Evolutionary conservation across 2,888 invertebrate genomes (phyloP), one percentile per base, ranked within the genome.

Genomic region (Augiades crinisus): DNA sequence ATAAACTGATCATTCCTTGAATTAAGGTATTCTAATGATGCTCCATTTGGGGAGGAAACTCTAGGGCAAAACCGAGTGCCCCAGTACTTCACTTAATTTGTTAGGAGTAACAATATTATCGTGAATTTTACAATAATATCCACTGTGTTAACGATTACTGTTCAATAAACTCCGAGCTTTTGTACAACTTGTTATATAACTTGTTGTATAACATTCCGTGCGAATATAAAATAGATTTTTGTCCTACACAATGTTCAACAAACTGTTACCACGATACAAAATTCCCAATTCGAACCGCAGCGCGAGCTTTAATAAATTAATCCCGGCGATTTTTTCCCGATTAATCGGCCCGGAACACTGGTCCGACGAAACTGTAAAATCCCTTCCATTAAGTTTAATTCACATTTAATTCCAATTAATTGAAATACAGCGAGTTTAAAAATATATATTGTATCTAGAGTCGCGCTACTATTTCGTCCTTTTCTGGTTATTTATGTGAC

Each of bases 251-350:
- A n/a, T 19, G 17, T 19, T 5, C 6, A n/a, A 13, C 12, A 45
- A 34, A 34, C n/a, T 22, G 46, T 19, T 6, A 46, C 36, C 27
- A n/a, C 47, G 17, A 41, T 27, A 37, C 45, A 21, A 19, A 31
- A 47, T 38, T 47, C 30, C n/a, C 21, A 47, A 38, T 31, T 21
- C 13, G 12, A 10, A 12, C 19, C 12, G 19, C 31, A 30, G 16
- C 12, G 43, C 13, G 43, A 14, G 43, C 31, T 43, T 43, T 47
- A 47, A 47, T 38, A 47, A 47, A 40, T 47, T 31, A 38, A 47
- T 40, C 47, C 47, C n/a, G 0, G 7, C 8, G 21, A 47, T 47
- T 47, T 47, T 47, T 38, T 14, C 30, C 30, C 31, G 38, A 47
- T 47, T 47, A 31, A 47, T 38, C 38, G 31, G 30, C 30, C 14